A percentile compares a stretch with the other conserved stretches of the same genome.
These are phyloP conservation scores for Dasyurus viverrinus DNA, from an alignment of 2,113 vertebrate species.

Conservation along the genomic window DNA sequence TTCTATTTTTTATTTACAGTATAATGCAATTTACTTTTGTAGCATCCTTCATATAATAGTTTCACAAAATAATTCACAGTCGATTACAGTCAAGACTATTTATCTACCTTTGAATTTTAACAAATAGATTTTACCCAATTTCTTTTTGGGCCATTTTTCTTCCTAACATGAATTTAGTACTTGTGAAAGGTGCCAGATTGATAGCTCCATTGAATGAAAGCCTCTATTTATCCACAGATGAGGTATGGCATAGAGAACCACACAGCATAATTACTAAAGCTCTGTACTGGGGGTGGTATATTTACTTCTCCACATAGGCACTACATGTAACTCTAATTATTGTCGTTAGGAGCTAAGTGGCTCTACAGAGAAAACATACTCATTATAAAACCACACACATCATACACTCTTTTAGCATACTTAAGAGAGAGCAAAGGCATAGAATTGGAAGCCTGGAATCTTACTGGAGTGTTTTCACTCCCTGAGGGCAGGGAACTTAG, in stretches of 20 bases:
- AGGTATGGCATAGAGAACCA: neutral
- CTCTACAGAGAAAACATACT: constrained; percentile 11
- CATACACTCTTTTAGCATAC: neutral
- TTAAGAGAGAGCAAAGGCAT: neutral
- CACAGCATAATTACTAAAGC: constrained; percentile 30
- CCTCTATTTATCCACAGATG: constrained; percentile 24
- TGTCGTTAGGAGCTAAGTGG: neutral
- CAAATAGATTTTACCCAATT: constrained; percentile 43
- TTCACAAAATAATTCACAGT: constrained; percentile 46
- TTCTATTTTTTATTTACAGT: constrained; percentile 54
- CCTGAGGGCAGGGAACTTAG: neutral
- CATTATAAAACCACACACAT: neutral
- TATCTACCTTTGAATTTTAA: constrained; percentile 41
- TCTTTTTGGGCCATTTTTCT: constrained; percentile 49
- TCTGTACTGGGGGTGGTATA: constrained; percentile 2
- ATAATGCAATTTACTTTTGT: constrained; percentile 42
- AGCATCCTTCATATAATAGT: constrained; percentile 13
- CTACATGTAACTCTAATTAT: constrained; percentile 6
- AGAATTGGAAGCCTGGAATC: neutral
- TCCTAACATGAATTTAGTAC: constrained; percentile 25
- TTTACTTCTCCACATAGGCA: constrained; percentile 18
- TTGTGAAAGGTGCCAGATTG: constrained; percentile 44
- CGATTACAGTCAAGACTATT: constrained; percentile 6
- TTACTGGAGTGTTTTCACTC: neutral
- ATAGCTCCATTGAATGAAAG: constrained; percentile 47